These are phyloP conservation scores for Mus spicilegus DNA, from an alignment of 2,113 vertebrate genomes.

Conservation along the genomic window DNA sequence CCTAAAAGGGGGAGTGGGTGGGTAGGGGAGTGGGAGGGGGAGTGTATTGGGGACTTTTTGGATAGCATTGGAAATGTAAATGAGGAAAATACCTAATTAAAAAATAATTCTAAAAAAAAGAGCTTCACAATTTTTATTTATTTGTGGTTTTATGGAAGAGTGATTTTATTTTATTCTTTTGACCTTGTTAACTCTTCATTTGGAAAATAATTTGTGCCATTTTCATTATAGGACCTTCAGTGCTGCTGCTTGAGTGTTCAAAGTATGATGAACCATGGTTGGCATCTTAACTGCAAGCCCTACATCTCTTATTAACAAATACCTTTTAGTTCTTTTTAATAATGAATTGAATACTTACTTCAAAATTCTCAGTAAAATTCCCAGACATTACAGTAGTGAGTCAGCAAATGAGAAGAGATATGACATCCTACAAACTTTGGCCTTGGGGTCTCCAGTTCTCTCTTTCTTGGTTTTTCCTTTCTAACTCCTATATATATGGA, in stretches of 20 bases:
- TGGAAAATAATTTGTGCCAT: not conserved
- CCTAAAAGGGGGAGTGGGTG: too few relatives aligned
- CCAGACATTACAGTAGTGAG: not conserved
- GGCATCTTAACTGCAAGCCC: not conserved
- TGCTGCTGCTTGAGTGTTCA: not conserved
- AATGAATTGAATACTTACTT: not conserved
- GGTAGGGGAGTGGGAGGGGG: too few relatives aligned
- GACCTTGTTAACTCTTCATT: not conserved
- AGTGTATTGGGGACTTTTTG: too few relatives aligned
- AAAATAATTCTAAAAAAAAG: not conserved
- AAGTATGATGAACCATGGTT: not conserved
- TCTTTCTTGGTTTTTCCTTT: not conserved
- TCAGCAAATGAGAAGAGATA: not conserved
- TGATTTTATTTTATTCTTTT: not conserved
- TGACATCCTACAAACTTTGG: not conserved
- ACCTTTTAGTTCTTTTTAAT: not conserved
- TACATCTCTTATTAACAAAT: not conserved
- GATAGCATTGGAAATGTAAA: too few relatives aligned
- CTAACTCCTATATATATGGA: not conserved
- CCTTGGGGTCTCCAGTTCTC: not conserved
- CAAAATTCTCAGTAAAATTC: not conserved
- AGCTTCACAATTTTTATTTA: not conserved
- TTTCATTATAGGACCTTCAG: not conserved
- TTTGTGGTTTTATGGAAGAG: not conserved
- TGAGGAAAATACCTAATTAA: too few relatives aligned